Base-by-base conservation (phyloP, 2,888 invertebrate species). In the Anoplius nigerrimus region DNA sequence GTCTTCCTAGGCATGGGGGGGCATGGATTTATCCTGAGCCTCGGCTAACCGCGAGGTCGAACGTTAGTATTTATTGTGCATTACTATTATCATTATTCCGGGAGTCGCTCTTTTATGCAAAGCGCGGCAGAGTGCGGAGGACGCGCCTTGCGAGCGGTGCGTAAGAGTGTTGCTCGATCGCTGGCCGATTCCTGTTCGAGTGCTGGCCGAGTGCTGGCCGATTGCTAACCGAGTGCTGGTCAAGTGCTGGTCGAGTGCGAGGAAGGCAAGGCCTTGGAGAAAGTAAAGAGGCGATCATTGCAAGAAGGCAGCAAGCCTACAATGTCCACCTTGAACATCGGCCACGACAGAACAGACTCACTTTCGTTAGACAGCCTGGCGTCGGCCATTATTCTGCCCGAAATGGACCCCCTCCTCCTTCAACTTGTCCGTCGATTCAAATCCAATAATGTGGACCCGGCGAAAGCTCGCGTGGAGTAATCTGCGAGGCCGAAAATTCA, bases 1-100 rank as follows among this genome's bases (percentile, higher is more conserved):
- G 11, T 34, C 54, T 60, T 71, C n/a, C 62, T 72, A 66, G 62
- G 71, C 72, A 81, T 75, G 79, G 77, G 83, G 79, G 22, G 56
- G 62, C 54, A 62, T 42, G 65, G 68, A 75, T 76, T 81, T 72
- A 77, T 74, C 72, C 62, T 51, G 71, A 57, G 66, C 60, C 62
- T 59, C 66, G 46, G 46, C 57, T 24, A 18, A 62, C 18, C 22
- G 18, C 75, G 78, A 81, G 78, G 79, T 76, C 74, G 71, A 70
- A 78, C 79, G 83, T 86, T 82, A 84, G 79, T 76, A 77, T 80
- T n/a, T 84, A 85, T 82, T 81, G 81, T 80, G 79, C 78, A 79
- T 82, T 78, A 75, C 83, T 82, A 84, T 82, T 78, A 75, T 83
- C 82, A 84, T 84, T 84, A 84, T 84, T 78, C 76, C 65, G 66